Base-by-base conservation (phyloP, 1,140 invertebrate species). In the Marisa cornuarietis region DNA sequence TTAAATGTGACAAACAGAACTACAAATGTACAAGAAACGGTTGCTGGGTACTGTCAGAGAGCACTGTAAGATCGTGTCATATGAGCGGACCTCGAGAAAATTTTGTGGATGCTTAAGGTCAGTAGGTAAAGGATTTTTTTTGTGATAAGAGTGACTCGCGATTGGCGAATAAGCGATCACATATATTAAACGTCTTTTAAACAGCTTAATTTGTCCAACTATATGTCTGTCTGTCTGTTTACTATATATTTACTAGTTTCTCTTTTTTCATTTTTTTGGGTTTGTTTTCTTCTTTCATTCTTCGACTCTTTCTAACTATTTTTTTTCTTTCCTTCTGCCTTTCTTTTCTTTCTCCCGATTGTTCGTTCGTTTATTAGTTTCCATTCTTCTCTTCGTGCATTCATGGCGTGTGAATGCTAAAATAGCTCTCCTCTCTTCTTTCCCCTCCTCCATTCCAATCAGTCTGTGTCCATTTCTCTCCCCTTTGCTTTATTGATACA, bases 191-290 rank as follows among this genome's bases (percentile, higher is more conserved):
- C 13, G 2, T n/a, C 14, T 26, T 26, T 22, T 71, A 49, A 10
- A 14, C n/a, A 54, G 5, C 49, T 5, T 73, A 8, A 58, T 20
- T 54, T 22, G 16, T 24, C 16, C 0, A 49, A 54, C 18, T 54
- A 14, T 73, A 16, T 73, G 20, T 73, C 51, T 52, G 20, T 73
- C 71, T 73, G 20, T 73, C 71, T 73, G 20, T 16, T 9, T 73
- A 8, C 22, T 20, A 54, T n/a, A 26, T n/a, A 3, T n/a, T 72
- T 16, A 49, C 42, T 49, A 22, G 42, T 51, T 73, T 24, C 26
- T 24, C 26, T 54, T 73, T 24, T 20, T 31, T 73, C 16, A 11
- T 6, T 58, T 58, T 9, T 58, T 58, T 58, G 54, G 54, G 16
- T 73, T 31, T 75, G 0, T 62, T 16, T 61, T 52, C n/a, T 26